phyloP scores from a whole-genome alignment of 1,140 invertebrate species.

The Euwallacea fornicatus region DNA sequence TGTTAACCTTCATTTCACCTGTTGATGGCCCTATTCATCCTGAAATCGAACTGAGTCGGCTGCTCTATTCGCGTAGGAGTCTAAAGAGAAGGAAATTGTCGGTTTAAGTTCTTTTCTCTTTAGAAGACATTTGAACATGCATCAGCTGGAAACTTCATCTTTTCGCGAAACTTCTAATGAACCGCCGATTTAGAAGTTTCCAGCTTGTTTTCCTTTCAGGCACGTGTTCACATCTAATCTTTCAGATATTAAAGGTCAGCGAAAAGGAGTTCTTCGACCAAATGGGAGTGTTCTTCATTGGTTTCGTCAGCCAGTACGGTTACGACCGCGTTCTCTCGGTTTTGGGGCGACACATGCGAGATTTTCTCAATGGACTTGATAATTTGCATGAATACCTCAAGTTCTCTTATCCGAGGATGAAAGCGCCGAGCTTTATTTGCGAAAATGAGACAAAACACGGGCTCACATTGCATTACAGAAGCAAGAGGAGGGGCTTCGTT shows the following conservation, averaged over 20 bases:
- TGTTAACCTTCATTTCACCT: too few relatives aligned
- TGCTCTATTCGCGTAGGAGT: too few relatives aligned
- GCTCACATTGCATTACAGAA: constrained; percentile 89
- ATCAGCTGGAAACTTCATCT: too few relatives aligned
- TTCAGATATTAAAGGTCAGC: constrained; percentile 78
- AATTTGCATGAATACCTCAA: constrained; percentile 97
- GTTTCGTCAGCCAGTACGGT: constrained; percentile 91
- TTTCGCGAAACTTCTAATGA: too few relatives aligned
- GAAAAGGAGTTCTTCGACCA: constrained; percentile 87
- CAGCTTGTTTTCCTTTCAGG: not conserved
- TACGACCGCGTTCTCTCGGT: constrained; percentile 90
- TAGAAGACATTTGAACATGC: too few relatives aligned
- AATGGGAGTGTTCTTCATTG: constrained; percentile 88
- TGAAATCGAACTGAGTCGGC: too few relatives aligned
- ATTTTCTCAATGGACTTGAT: constrained; percentile 95
- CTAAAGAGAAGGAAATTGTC: too few relatives aligned
- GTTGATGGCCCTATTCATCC: too few relatives aligned
- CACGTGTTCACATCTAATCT: constrained; percentile 8
- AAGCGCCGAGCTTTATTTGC: constrained; percentile 94
- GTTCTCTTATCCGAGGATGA: constrained; percentile 92
- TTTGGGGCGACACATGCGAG: constrained; percentile 87
- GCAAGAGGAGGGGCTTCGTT: constrained; percentile 88
- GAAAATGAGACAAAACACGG: constrained; percentile 92
- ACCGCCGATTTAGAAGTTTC: too few relatives aligned
- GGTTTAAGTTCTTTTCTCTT: too few relatives aligned